Evolutionary conservation across 2,113 vertebrate species (phyloP), one percentile per base, ranked within the genome.

Genomic region (Lepisosteus oculatus): DNA sequence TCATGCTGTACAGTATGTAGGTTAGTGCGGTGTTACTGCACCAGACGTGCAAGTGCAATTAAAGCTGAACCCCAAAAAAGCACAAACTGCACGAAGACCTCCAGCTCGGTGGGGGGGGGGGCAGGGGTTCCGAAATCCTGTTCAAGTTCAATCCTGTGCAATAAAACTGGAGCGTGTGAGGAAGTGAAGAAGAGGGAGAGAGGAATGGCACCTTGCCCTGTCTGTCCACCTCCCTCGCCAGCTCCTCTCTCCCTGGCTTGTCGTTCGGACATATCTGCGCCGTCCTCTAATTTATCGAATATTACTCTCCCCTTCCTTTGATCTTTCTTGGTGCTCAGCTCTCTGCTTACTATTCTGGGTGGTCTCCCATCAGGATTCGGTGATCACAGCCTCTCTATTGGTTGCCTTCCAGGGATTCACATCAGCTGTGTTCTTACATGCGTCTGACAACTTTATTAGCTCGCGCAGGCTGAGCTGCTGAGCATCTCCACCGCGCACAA

Each of bases 401-500:
- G 92, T 87, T 89, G 91, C 87, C 89, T 91, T 92, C 86, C 89
- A 89, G 88, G 91, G 89, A 90, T 88, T 93, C 92, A 90, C 81
- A 92, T 94, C 92, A 93, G 86, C 90, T 85, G 84, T 73, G 85
- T 85, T 91, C 88, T 91, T 85, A 81, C 85, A 88, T 47, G 78
- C 86, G 89, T 93, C 92, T 95, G 95, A 99, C 94, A 95, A 96
- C 95, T 98, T 95, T 91, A 98, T 97, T 95, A 96, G 92, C 89
- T 83, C 70, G 68, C 79, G 84, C 71, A 3, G 71, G 77, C 70
- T 78, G 78, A 4, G 65, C 79, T 84, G 74, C 75, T 79, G 80
- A 85, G 77, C 79, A 82, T 87, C 85, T 88, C 80, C 67, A 67
- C 0, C 11, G 79, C 57, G 79, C 66, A 71, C 61, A 68, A 71